Evolutionary conservation across 2,113 vertebrate species (phyloP).

Genomic region (Tauraco erythrolophus): DNA sequence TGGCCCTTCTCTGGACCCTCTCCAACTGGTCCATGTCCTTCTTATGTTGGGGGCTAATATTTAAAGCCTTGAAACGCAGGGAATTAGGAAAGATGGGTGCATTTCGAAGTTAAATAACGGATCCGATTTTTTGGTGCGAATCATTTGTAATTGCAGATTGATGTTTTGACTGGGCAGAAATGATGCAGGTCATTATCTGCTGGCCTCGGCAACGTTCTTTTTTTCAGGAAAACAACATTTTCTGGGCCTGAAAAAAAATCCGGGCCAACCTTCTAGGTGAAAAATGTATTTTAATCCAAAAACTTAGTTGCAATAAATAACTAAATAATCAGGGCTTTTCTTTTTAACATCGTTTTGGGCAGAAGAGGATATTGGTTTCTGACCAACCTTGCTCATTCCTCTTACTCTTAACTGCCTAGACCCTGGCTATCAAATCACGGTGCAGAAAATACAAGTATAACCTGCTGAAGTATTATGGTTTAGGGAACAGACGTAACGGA

Average conservation of each 20-base stretch:
- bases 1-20: no score
- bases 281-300: background rate
- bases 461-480: background rate
- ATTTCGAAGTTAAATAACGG: background rate
- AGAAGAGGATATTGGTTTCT: background rate
- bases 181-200: background rate
- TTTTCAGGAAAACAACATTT: background rate
- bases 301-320: background rate
- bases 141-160: background rate
- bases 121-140: background rate
- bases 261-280: background rate
- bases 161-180: background rate
- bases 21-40: no score
- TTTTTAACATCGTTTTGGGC: background rate
- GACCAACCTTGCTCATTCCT: background rate
- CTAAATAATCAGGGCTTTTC: background rate
- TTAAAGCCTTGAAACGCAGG: background rate
- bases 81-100: background rate
- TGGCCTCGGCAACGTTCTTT: background rate
- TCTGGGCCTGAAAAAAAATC: background rate
- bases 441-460: background rate
- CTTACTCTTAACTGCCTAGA: background rate
- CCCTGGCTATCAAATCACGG: background rate
- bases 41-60: no score
- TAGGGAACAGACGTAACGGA: background rate